Base-by-base conservation (phyloP, 2,797 vertebrate species). In the Pantherophis alleghaniensis region DNA sequence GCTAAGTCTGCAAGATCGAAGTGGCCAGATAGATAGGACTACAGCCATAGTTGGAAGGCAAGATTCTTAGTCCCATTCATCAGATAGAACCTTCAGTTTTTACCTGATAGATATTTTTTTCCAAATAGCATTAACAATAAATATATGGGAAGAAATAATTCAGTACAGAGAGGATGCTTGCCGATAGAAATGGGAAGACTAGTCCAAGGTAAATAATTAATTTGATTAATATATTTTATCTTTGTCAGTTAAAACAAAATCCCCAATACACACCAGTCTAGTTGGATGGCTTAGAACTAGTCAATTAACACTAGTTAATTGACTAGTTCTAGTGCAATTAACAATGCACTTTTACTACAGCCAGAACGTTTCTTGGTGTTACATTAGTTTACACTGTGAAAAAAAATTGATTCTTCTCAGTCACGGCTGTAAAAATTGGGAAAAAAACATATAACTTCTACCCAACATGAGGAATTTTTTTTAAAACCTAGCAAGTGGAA, bases 161-260 rank as follows among this genome's bases (percentile, higher is more conserved):
- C 0, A 0, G 0, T 56, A 79, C 57, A 56, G 37, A 87, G 47
- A 47, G 5, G 51, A 9, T 32, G 0, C 0, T 3, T 0, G 89
- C 0, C 14, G 0, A 1, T 28, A 53, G 87, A 93, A 89, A 93
- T 51, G 88, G 89, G 3, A 37, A 12, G 88, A 6, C 89, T 92
- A 24, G 0, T 42, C 10, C 51, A 28, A 53, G 18, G 14, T 7
- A 42, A 57, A 22, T 83, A 91, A 59, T 18, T 7, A n/a, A 20
- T 18, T 86, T 60, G 10, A 91, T 87, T n/a, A 86, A 51, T 28
- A 47, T 57, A 26, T 55, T 28, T 53, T 83, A 83, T 51, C 87
- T 60, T 56, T 61, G 20, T 24, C 24, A 88, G 0, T 86, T 61
- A 61, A 60, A 91, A 32, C 14, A 42, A 56, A 74, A 92, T 37